Evolutionary conservation across 2,888 invertebrate species (phyloP).

Genomic region (Liodrosophila aerea): DNA sequence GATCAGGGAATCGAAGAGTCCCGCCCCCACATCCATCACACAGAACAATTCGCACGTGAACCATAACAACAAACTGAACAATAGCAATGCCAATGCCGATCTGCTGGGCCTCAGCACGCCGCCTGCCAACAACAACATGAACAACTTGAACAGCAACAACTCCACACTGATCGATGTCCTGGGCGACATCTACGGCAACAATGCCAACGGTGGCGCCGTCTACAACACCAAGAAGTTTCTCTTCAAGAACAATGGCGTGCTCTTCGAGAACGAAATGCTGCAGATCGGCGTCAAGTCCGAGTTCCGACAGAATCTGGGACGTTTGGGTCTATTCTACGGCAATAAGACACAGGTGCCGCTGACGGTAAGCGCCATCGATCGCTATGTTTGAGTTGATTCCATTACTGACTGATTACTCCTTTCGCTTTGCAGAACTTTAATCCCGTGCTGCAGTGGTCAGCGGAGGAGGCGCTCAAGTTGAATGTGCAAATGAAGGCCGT

Average conservation of each 20-base stretch:
- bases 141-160: slow-evolving; percentile 85
- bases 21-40: slow-evolving; percentile 82
- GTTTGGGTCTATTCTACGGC: slow-evolving; percentile 98
- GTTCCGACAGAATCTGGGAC: slow-evolving; percentile 96
- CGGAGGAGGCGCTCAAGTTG: slow-evolving; percentile 90
- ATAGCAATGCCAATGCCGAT: slow-evolving; percentile 87
- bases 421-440: slow-evolving; percentile 84
- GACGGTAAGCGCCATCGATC: slow-evolving; percentile 77
- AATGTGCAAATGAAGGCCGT: slow-evolving; percentile 97
- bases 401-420: not conserved
- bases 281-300: slow-evolving; percentile 99
- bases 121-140: slow-evolving; percentile 85
- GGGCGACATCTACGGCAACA: slow-evolving; percentile 91
- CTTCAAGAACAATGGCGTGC: slow-evolving; percentile 98
- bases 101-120: slow-evolving; percentile 94
- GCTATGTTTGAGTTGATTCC: not conserved
- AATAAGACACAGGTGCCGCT: slow-evolving; percentile 96
- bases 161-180: slow-evolving; percentile 92
- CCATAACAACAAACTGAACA: slow-evolving; percentile 82
- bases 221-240: slow-evolving; percentile 96
- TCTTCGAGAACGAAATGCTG: slow-evolving; percentile 98
- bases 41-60: slow-evolving; percentile 83
- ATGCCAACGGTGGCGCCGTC: slow-evolving; percentile 85
- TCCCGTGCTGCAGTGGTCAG: slow-evolving; percentile 88
- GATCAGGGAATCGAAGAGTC: slow-evolving; percentile 91